Evolutionary conservation across 2,113 vertebrate species (phyloP).

Genomic region (Columba janthina): DNA sequence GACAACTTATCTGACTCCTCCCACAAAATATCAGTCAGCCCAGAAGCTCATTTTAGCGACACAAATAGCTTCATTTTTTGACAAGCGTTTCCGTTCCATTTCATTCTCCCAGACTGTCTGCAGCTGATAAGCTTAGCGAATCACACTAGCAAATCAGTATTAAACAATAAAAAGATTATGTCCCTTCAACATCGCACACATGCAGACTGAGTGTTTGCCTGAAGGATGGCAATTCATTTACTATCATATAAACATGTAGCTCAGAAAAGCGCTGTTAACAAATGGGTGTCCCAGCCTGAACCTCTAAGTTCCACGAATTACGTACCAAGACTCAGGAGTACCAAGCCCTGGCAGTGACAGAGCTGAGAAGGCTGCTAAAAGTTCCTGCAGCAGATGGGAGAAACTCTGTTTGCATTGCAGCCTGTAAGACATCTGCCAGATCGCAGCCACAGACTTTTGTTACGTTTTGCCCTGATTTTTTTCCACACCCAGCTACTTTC

Average conservation of each 20-base stretch:
- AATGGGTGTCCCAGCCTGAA: neutral
- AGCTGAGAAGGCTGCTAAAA: neutral
- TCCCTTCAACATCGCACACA: neutral
- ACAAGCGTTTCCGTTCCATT: conserved; percentile 31
- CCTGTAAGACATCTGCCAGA: conserved; percentile 15
- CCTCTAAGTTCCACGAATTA: neutral
- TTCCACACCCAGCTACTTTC: conserved; percentile 27
- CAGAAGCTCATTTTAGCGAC: conserved; percentile 28
- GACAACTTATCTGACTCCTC: conserved; percentile 15
- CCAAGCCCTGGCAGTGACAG: neutral
- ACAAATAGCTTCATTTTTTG: conserved; percentile 32
- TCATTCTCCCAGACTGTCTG: conserved; percentile 51
- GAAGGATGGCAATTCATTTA: neutral
- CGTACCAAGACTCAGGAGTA: fast-evolving
- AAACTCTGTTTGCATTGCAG: neutral
- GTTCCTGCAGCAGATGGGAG: neutral
- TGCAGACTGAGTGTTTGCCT: neutral
- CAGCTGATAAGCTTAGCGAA: conserved; percentile 59
- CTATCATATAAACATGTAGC: neutral
- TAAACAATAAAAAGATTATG: neutral
- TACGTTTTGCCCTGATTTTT: neutral
- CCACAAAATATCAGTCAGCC: neutral
- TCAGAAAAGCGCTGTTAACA: neutral
- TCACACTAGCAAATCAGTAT: neutral
- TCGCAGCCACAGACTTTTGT: neutral